Conservation (phyloP, 1,140 invertebrate genomes). For the Epicauta chinensis region DNA sequence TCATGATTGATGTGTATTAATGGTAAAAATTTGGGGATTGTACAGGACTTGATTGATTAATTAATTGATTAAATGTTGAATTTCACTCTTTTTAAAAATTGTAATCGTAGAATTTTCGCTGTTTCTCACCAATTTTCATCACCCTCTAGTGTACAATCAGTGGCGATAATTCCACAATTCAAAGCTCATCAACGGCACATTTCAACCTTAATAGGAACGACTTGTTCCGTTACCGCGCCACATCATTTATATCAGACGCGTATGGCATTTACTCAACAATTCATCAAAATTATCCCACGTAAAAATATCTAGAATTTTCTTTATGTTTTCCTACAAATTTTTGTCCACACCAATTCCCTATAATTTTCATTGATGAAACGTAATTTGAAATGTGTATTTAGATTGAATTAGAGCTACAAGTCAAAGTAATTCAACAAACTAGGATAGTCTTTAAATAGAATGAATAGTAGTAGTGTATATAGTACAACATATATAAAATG, state of each 20-base stretch:
- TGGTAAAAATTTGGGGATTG: too few relatives aligned
- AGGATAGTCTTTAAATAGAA: not conserved
- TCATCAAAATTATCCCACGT: constrained; percentile 12
- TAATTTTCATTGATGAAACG: too few relatives aligned
- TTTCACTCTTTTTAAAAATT: too few relatives aligned
- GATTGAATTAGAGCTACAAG: too few relatives aligned
- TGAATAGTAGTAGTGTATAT: constrained; percentile 7
- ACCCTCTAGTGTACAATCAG: constrained; percentile 32
- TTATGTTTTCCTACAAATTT: too few relatives aligned
- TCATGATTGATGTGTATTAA: constrained; percentile 20
- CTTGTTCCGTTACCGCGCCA: constrained; percentile 33
- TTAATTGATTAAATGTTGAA: too few relatives aligned
- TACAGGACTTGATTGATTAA: too few relatives aligned
- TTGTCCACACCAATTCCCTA: too few relatives aligned
- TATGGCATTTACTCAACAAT: constrained; percentile 9
- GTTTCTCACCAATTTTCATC: constrained; percentile 10
- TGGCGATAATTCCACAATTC: constrained; percentile 40
- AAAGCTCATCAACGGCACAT: constrained; percentile 39
- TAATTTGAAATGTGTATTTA: too few relatives aligned
- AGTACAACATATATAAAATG: constrained; percentile 1
- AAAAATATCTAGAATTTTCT: not conserved
- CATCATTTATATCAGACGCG: constrained; percentile 9
- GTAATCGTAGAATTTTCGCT: not conserved
- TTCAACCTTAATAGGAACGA: constrained; percentile 38
- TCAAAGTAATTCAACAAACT: too few relatives aligned